Evolutionary conservation across 2,888 invertebrate genomes (phyloP), one percentile per base, ranked within the genome.

Genomic region (Amphipoea oculea): DNA sequence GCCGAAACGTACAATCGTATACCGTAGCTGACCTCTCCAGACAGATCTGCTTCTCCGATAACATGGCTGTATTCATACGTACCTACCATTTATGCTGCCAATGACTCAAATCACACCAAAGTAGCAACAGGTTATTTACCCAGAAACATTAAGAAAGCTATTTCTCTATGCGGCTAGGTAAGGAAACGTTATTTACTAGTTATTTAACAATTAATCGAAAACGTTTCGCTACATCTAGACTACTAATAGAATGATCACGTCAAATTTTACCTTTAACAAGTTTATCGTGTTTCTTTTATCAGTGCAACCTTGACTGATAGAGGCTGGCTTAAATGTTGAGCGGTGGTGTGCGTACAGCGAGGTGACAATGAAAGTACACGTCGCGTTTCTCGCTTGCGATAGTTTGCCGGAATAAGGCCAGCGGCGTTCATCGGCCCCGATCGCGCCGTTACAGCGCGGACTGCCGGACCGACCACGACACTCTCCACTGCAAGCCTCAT

Each of bases 361-460:
- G 95, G 95, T 95, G 96, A 96, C 96, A 96, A 96, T 96, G 96
- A 96, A 96, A 96, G 96, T 96, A 95, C 94, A 93, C 92, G 91
- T 91, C 92, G 94, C 93, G 93, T 96, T 95, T 96, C 96, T 96
- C 95, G 95, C 93, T 93, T 94, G 96, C 96, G 94, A 96, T 96
- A 95, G 95, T 96, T 95, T 91, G 92, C 89, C 91, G 92, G 94
- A 97, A 96, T 96, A 96, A 96, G 96, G 96, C 96, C 96, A 96
- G 94, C 91, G 77, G 95, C 96, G 96, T 96, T 96, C 96, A 96
- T 93, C 96, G 96, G 95, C 96, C 96, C 93, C 95, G 93, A 93
- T 95, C 92, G 92, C 91, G 94, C 95, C 96, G 95, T 95, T 96
- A 95, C 94, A 90, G 92, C 89, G 90, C 90, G 86, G 88, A 85